Conservation (phyloP, 2,797 vertebrate species). For the Tiaroga cobitis region DNA sequence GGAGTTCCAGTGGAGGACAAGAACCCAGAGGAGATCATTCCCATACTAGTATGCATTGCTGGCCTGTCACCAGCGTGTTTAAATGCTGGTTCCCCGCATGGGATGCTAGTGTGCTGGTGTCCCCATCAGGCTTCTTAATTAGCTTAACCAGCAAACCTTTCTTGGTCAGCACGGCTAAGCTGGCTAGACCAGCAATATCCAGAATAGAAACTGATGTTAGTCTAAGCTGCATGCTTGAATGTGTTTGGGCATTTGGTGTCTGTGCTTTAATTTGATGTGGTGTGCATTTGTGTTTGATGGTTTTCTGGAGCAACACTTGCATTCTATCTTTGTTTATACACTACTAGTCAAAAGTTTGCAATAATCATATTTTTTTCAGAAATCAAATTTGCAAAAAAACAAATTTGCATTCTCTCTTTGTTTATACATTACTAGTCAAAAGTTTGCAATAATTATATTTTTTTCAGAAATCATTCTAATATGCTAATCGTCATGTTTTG, state of each 20-base stretch:
- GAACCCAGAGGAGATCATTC: constrained; percentile 90
- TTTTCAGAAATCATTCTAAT: not conserved
- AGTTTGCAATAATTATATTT: not conserved
- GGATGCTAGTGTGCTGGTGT: not conserved
- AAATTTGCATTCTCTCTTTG: constrained; percentile 39
- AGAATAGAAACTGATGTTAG: not conserved
- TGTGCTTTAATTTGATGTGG: not conserved
- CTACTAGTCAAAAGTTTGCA: not conserved
- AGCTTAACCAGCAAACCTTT: not conserved
- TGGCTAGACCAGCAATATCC: not conserved
- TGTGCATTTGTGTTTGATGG: not conserved
- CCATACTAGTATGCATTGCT: constrained; percentile 83
- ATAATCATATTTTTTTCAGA: too few relatives aligned
- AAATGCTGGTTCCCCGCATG: not conserved
- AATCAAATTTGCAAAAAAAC: too few relatives aligned
- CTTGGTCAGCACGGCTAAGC: not conserved
- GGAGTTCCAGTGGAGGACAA: constrained; percentile 88
- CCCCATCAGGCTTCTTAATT: not conserved
- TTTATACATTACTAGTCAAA: not conserved
- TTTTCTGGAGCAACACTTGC: constrained; percentile 10
- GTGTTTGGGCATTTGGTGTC: not conserved
- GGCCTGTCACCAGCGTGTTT: not conserved
- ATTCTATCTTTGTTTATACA: constrained; percentile 29
- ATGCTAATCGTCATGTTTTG: not conserved
- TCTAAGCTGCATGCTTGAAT: not conserved